These are phyloP conservation scores for Aspidiotus rigidus DNA, from an alignment of 2,888 invertebrate species.

Conservation along the genomic window DNA sequence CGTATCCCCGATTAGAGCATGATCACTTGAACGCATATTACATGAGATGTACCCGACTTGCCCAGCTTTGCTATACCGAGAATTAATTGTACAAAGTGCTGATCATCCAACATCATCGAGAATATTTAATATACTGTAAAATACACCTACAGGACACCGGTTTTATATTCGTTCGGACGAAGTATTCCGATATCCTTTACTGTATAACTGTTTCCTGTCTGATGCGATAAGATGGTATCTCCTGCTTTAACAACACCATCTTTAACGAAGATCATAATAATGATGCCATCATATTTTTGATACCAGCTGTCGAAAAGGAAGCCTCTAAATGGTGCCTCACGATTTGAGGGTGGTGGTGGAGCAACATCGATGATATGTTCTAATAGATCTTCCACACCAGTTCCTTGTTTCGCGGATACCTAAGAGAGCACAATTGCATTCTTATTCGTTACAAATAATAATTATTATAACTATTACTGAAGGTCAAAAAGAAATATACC, in stretches of 20 bases:
- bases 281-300: conserved; percentile 73
- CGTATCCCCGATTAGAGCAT: conserved; percentile 70
- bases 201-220: conserved; percentile 64
- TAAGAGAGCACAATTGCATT: conserved; percentile 39
- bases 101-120: neutral
- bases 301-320: conserved; percentile 84
- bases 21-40: conserved; percentile 64
- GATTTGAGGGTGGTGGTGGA: conserved; percentile 59
- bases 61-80: conserved; percentile 58
- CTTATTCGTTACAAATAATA: neutral
- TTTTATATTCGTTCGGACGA: conserved; percentile 61
- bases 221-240: conserved; percentile 60
- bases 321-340: conserved; percentile 59
- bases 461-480: neutral
- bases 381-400: conserved; percentile 67
- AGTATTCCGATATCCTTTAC: conserved; percentile 71
- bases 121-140: conserved; percentile 14
- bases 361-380: conserved; percentile 67
- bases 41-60: conserved; percentile 86
- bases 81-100: neutral
- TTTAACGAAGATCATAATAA: conserved; percentile 65
- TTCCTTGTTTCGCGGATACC: conserved; percentile 86
- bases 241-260: conserved; percentile 67
- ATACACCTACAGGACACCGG: conserved; percentile 53
- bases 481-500: conserved; percentile 45